phyloP scores from a whole-genome alignment of 2,888 invertebrate species.

The Oxystoma pomonae region DNA sequence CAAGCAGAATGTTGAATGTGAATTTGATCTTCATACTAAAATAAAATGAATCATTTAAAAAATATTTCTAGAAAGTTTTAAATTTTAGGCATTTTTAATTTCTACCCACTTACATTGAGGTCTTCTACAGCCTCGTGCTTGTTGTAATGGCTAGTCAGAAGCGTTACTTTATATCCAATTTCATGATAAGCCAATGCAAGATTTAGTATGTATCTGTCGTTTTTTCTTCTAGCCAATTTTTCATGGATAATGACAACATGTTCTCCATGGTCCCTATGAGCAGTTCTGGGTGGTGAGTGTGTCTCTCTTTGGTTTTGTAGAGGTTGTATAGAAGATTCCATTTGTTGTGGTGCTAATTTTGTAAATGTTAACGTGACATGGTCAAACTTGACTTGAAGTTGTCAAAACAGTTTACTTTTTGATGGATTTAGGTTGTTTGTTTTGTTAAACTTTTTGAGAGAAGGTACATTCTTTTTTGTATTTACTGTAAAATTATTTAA shows the following conservation, averaged over 20 bases:
- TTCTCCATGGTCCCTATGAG: conserved; percentile 3
- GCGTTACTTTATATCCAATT: conserved; percentile 38
- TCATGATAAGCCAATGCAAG: conserved; percentile 36
- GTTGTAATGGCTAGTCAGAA: conserved; percentile 36
- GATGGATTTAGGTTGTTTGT: too few relatives aligned
- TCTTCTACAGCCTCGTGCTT: conserved; percentile 34
- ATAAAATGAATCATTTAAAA: too few relatives aligned
- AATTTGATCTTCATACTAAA: conserved; percentile 32
- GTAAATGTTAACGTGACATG: too few relatives aligned
- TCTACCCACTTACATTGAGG: conserved; percentile 33
- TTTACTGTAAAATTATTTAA: too few relatives aligned
- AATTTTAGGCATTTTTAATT: conserved; percentile 7
- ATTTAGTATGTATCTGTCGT: conserved; percentile 40
- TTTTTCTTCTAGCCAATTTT: conserved; percentile 35
- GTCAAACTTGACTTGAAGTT: too few relatives aligned
- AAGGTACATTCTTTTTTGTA: too few relatives aligned
- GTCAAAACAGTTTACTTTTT: too few relatives aligned
- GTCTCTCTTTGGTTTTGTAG: background rate
- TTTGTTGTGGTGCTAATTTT: too few relatives aligned
- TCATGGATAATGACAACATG: conserved; percentile 40
- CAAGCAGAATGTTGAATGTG: conserved; percentile 34
- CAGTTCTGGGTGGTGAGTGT: too few relatives aligned
- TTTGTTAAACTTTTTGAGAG: too few relatives aligned
- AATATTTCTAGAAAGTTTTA: too few relatives aligned
- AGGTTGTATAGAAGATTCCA: background rate